Evolutionary conservation across 1,140 invertebrate species (phyloP), one percentile per base, ranked within the genome.

Genomic region (Schlechtendalia chinensis): DNA sequence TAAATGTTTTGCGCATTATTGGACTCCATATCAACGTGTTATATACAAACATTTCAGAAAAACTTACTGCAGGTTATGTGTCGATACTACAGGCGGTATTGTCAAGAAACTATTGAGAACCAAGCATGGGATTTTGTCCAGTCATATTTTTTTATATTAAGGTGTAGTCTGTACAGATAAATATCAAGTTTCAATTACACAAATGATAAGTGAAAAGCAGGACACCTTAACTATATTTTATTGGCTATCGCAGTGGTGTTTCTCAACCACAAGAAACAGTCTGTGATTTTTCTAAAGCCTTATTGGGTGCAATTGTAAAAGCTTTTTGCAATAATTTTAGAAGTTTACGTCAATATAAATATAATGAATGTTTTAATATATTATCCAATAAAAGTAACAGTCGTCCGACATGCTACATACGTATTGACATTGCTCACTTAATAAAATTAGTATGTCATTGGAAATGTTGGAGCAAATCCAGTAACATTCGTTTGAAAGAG

Each of bases 91-190:
- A 45, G 39, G 39, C 10, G 10, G 39, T 45, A 10, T 45, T 5
- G 39, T 45, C 10, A 45, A 45, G 39, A 45, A 45, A 45, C 10
- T 45, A 45, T 5, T 45, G 39, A 45, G 39, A 45, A 45, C 39
- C 39, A 45, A 45, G 10, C 39, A 45, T 45, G 39, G 39, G 39
- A 4, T 45, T 45, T 10, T 45, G 10, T 67, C 32, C 2, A 45
- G 65, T n/a, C 22, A 39, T 22, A 67, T 67, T n/a, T 67, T 67
- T 22, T 67, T 67, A 29, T 61, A 61, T 61, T 24, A 61, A 61
- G 24, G 1, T 5, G 58, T 61, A 5, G 12, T 29, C 5, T 29
- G 3, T 16, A 61, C 1, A 16, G 5, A 14, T 16, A 3, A 29
- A 14, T 61, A 61, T 16, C 58, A 61, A 29, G 24, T 29, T 16